A percentile compares a stretch with the other conserved stretches of the same genome.
phyloP scores from a whole-genome alignment of 2,888 invertebrate species.

The Dynastes grantii region DNA sequence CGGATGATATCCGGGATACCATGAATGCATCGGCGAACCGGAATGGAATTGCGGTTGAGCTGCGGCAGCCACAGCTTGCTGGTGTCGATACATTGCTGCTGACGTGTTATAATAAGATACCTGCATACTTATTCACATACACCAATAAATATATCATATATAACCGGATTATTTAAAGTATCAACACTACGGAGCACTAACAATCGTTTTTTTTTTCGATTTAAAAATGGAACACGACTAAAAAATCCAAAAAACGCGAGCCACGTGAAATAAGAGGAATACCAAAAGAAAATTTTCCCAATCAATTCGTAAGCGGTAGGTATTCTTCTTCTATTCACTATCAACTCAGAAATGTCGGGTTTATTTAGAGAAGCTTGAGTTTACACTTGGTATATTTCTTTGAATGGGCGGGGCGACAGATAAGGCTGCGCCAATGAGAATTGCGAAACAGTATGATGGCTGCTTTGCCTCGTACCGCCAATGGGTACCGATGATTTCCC shows the following conservation, averaged over 20 bases:
- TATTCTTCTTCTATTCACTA: constrained; percentile 27
- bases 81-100: constrained; percentile 69
- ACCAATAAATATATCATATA: background rate
- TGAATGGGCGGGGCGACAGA: constrained; percentile 51
- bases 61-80: constrained; percentile 64
- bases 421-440: constrained; percentile 59
- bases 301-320: background rate
- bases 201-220: background rate
- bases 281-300: background rate
- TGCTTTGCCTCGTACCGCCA: constrained; percentile 59
- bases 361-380: constrained; percentile 53
- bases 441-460: constrained; percentile 62
- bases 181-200: too few relatives aligned
- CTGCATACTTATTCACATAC: constrained; percentile 70
- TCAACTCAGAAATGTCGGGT: constrained; percentile 18
- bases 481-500: constrained; percentile 53
- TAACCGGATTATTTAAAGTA: background rate
- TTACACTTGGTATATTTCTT: constrained; percentile 34
- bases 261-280: background rate
- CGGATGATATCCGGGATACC: constrained; percentile 72
- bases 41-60: constrained; percentile 70
- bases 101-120: constrained; percentile 83
- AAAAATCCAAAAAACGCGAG: background rate
- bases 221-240: background rate
- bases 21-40: constrained; percentile 62